Base-by-base conservation (phyloP, 2,888 invertebrate species). In the Melipona bicolor region DNA sequence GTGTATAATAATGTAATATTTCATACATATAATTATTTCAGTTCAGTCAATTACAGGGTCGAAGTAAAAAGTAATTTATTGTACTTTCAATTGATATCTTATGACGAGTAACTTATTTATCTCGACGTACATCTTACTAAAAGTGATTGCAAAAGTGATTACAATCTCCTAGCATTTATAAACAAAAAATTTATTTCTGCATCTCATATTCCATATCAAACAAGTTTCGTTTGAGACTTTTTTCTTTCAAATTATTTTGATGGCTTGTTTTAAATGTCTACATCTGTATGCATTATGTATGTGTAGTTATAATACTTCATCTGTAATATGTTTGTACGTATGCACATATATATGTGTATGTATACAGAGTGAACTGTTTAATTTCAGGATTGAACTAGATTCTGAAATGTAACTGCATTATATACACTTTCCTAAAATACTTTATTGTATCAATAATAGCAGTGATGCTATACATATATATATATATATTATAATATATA, bases 281-380 rank as follows among this genome's bases (percentile, higher is more conserved):
- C 24, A 24, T 15, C 77, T 62, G 52, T 50, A 52, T 62, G 52
- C 43, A 54, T 64, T 43, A 71, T 62, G 62, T 71, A 72, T 62
- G 61, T 71, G 71, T 77, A 64, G 70, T 43, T 27, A 64, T 54
- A 62, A 59, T 54, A 67, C 24, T 67, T 67, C 19, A 43, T 72
- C 36, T 72, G 43, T 71, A 64, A 72, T 72, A 77, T 49, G 71
- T 71, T 70, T 77, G 52, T 64, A 77, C 52, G 77, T 72, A 77
- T 77, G 77, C 77, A 54, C 61, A 71, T 52, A 77, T 50, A 62
- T 71, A 43, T 76, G 32, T 59, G 49, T 59, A 67, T 77, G 50
- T 70, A 77, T 36, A 52, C 61, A 77, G 62, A 77, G 71, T 62
- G 70, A 43, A 36, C 13, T 24, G 43, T 71, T 77, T 43, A 27